Conservation (phyloP, 1,140 invertebrate genomes). For the Bombus impatiens region DNA sequence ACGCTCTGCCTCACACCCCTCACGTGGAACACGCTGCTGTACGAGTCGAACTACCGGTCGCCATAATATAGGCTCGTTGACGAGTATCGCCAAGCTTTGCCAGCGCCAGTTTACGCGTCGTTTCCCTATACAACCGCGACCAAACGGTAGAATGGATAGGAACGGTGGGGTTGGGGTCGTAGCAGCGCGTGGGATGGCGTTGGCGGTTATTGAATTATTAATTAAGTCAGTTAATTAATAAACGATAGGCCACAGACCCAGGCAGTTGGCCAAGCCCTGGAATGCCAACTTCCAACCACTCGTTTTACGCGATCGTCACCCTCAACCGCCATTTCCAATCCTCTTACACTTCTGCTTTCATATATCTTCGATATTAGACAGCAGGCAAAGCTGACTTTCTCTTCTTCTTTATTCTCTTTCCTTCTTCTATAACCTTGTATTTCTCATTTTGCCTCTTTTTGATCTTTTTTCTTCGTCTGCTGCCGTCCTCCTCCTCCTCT, state of each 20-base stretch:
- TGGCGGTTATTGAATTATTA: conserved; percentile 76
- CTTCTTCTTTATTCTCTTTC: background rate
- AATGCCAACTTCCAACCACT: conserved; percentile 13
- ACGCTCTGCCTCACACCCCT: background rate
- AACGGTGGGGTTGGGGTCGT: background rate
- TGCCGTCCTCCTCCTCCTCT: too few relatives aligned
- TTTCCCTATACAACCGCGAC: conserved; percentile 31
- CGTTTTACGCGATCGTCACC: conserved; percentile 42
- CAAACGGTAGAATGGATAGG: conserved; percentile 21
- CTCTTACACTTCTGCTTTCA: conserved; percentile 3
- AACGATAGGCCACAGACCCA: conserved; percentile 67
- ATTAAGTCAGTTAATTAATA: conserved; percentile 76
- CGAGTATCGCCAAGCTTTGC: conserved; percentile 41
- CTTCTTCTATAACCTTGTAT: background rate
- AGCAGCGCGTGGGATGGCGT: conserved; percentile 31
- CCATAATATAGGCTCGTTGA: conserved; percentile 9
- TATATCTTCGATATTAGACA: conserved; percentile 55
- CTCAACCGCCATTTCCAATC: background rate
- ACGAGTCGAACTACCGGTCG: background rate
- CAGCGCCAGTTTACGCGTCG: conserved; percentile 28
- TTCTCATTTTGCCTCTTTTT: background rate
- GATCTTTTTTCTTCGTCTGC: background rate
- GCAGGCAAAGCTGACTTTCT: conserved; percentile 6
- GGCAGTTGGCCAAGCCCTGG: conserved; percentile 49
- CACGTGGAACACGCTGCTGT: background rate